Evolutionary conservation across 2,888 invertebrate genomes (phyloP).

Genomic region (Dinocampus coccinellae): DNA sequence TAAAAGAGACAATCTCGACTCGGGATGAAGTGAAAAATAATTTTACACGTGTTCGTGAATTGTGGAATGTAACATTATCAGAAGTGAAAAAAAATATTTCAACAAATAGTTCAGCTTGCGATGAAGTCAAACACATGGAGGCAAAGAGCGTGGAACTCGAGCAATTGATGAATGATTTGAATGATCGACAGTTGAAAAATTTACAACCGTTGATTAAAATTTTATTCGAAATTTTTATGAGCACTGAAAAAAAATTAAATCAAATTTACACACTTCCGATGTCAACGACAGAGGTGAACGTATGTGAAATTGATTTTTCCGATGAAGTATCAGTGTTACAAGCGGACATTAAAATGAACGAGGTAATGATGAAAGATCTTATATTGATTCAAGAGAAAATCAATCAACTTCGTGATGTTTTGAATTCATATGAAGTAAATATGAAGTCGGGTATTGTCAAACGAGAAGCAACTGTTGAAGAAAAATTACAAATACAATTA

Average conservation of each 20-base stretch:
- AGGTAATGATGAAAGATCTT: slow-evolving; percentile 39
- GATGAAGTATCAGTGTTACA: slow-evolving; percentile 34
- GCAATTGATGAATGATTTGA: slow-evolving; percentile 45
- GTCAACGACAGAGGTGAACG: background rate
- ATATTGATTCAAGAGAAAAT: slow-evolving; percentile 43
- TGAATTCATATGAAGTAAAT: slow-evolving; percentile 44
- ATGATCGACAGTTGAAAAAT: slow-evolving; percentile 38
- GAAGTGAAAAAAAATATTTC: slow-evolving; percentile 39
- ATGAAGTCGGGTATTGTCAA: slow-evolving; percentile 47
- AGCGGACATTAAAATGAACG: slow-evolving; percentile 42
- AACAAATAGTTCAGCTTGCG: slow-evolving; percentile 43
- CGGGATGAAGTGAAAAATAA: slow-evolving; percentile 44
- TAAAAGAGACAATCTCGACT: slow-evolving; percentile 37
- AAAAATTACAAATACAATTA: slow-evolving; percentile 51
- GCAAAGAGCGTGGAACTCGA: slow-evolving; percentile 52
- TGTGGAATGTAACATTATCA: slow-evolving; percentile 42
- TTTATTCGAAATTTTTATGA: slow-evolving; percentile 46
- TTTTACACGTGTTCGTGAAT: slow-evolving; percentile 31
- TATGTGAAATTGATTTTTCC: slow-evolving; percentile 10
- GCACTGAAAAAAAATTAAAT: slow-evolving; percentile 44
- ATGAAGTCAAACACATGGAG: slow-evolving; percentile 55
- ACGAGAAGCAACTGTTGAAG: slow-evolving; percentile 46
- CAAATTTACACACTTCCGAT: background rate
- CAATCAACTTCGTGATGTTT: slow-evolving; percentile 44
- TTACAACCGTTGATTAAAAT: slow-evolving; percentile 43